These are phyloP conservation scores for Diplolepis rosae DNA, from an alignment of 2,888 invertebrate genomes.

Conservation along the genomic window DNA sequence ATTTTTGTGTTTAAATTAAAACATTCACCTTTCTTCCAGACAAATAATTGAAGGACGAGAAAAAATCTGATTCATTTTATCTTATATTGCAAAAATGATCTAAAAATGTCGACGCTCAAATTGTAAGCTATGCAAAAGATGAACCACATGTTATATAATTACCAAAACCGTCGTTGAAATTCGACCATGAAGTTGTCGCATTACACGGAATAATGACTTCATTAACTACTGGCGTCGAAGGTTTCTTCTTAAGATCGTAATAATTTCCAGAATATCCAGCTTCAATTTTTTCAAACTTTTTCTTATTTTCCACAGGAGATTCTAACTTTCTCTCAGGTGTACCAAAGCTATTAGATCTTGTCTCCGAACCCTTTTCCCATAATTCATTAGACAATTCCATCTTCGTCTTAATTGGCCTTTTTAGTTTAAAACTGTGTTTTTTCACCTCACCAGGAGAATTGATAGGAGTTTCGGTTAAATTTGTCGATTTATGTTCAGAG, in stretches of 20 bases:
- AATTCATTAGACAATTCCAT: constrained; percentile 56
- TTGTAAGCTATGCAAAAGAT: too few species aligned
- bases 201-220: neutral
- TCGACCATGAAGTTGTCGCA: constrained; percentile 37
- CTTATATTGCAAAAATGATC: too few species aligned
- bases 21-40: too few species aligned
- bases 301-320: neutral
- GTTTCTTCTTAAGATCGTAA: neutral
- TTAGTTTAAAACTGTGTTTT: constrained; percentile 63
- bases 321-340: neutral
- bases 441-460: constrained; percentile 43
- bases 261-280: neutral
- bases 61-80: too few species aligned
- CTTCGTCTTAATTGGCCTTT: constrained; percentile 64
- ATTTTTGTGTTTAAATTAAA: too few species aligned
- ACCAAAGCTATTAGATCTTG: neutral
- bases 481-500: neutral
- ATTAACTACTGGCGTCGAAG: neutral
- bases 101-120: too few species aligned
- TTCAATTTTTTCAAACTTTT: neutral
- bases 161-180: constrained; percentile 47
- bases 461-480: neutral
- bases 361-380: constrained; percentile 51
- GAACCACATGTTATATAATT: too few species aligned
- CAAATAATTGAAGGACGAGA: too few species aligned